Evolutionary conservation across 1,140 invertebrate genomes (phyloP).

Genomic region (Aradophagus sp.): DNA sequence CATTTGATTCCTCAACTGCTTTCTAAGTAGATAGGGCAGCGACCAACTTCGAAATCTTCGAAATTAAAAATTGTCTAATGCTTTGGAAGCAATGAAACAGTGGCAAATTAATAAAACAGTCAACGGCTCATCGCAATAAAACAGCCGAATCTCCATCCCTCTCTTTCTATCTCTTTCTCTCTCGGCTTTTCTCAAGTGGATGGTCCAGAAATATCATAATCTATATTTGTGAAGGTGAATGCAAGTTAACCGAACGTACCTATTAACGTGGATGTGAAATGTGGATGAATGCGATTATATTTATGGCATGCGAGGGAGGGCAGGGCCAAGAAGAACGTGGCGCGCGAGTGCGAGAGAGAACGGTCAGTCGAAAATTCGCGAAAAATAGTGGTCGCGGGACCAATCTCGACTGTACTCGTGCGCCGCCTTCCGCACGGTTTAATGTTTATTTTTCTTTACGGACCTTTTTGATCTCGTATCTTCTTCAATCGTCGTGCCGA

Average conservation of each 20-base stretch:
- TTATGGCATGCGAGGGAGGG: constrained; percentile 60
- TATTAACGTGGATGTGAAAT: constrained; percentile 51
- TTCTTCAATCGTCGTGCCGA: constrained; percentile 17
- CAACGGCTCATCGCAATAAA: constrained; percentile 35
- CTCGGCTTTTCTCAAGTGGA: constrained; percentile 26
- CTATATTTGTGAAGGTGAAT: constrained; percentile 72
- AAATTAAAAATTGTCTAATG: no score
- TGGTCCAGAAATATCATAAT: constrained; percentile 69
- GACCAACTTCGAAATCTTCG: no score
- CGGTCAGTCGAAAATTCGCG: constrained; percentile 38
- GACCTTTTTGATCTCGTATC: constrained; percentile 33
- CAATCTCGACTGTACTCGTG: constrained; percentile 59
- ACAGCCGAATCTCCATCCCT: no score
- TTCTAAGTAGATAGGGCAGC: no score
- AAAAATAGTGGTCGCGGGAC: constrained; percentile 59
- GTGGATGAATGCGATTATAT: constrained; percentile 67
- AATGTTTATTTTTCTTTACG: constrained; percentile 45
- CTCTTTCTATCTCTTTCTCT: no score
- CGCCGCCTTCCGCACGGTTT: constrained; percentile 20
- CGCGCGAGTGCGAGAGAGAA: constrained; percentile 27
- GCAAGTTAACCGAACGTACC: constrained; percentile 66
- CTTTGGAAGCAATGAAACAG: no score
- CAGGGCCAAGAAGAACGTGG: constrained; percentile 18
- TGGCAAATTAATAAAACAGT: constrained; percentile 31
- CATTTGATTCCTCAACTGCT: no score